Evolutionary conservation across 1,140 invertebrate genomes (phyloP).

Genomic region (Akabosia matsudoensis): DNA sequence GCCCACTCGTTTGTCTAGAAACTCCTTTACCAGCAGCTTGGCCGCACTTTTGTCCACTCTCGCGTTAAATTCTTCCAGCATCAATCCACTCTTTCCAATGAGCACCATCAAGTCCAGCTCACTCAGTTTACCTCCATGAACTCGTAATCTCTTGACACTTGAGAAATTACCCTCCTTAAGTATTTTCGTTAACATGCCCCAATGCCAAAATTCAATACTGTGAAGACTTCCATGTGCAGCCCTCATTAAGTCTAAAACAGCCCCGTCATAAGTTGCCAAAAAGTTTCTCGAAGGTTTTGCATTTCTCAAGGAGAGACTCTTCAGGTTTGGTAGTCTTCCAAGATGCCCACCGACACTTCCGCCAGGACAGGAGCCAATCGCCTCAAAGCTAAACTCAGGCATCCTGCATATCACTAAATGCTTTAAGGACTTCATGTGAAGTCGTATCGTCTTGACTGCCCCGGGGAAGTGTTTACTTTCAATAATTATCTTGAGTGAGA

Average conservation of each 20-base stretch:
- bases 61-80: neutral
- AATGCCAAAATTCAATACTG: conserved; percentile 2
- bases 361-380: neutral
- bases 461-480: neutral
- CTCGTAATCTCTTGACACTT: neutral
- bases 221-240: neutral
- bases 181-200: neutral
- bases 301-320: neutral
- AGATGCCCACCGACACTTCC: neutral
- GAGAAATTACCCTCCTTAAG: neutral
- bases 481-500: neutral
- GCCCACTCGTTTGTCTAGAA: neutral
- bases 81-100: neutral
- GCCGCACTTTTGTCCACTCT: neutral
- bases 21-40: neutral
- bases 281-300: neutral
- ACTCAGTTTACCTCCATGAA: neutral
- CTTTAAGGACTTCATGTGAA: neutral
- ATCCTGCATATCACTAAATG: neutral
- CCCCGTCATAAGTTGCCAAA: neutral
- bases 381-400: neutral
- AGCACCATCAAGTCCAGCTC: neutral
- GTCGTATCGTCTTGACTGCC: neutral
- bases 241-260: neutral
- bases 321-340: neutral